Evolutionary conservation across 2,888 invertebrate species (phyloP), one percentile per base, ranked within the genome.

Genomic region (Leptopilina myrica): DNA sequence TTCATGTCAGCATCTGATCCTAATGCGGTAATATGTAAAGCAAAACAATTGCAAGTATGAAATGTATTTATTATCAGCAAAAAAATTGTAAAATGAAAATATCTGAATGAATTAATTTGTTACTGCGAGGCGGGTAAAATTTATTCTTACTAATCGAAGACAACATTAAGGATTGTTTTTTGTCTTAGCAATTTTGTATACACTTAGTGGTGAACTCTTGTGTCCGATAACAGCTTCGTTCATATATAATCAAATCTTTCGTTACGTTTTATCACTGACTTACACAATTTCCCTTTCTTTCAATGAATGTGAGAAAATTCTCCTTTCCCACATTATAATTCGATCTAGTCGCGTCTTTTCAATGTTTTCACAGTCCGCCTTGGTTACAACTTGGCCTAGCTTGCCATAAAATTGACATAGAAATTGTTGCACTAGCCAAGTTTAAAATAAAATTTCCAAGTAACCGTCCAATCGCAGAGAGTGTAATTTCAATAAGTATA

Each of bases 151-250:
- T 33, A 33, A 33, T 33, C n/a, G 9, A 56, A 64, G 40, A 11
- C n/a, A 76, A 46, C 26, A 33, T 14, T 64, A 26, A 64, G 14
- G 5, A 59, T 79, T 79, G 2, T 2, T 33, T 80, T 80, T 79
- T 78, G 80, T 66, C 53, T 79, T 62, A 69, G 76, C 78, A 78
- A 83, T 84, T 81, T 84, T 49, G 73, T 79, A 80, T 84, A 79
- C 69, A 53, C 15, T 80, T 79, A 79, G 73, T 67, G 62, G 64
- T 80, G 80, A 83, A 80, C 75, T 78, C 77, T 80, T 79, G 67
- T 73, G 67, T 33, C 64, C 26, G 53, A 62, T 69, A 73, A 14
- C 14, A 73, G 73, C 56, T 56, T 56, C 40, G 8, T 9, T 33
- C 56, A 40, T 49, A 12, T 49, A 49, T 11, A 9, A 49, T 9